Conservation (phyloP, 2,113 vertebrate species). For the Gallinago jamesoni region DNA sequence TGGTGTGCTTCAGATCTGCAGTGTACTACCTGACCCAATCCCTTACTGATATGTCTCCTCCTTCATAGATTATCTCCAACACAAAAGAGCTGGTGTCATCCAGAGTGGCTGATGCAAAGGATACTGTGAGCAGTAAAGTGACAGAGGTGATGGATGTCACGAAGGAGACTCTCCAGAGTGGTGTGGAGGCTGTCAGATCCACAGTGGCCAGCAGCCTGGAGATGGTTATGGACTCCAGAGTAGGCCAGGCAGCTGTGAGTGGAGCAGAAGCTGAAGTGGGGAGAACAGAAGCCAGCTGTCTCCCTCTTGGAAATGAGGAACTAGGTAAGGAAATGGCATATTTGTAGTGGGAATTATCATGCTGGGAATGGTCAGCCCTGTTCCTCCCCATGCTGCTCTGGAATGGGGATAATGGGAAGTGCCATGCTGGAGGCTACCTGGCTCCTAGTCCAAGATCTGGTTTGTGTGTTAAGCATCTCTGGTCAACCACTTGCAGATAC, state of each 20-base stretch:
- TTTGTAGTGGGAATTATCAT: accelerated
- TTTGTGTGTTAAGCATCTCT: not conserved
- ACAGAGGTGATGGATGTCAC: slow-evolving; percentile 15
- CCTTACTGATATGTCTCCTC: not conserved
- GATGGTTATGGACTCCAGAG: slow-evolving; percentile 48
- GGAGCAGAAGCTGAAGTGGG: slow-evolving; percentile 73
- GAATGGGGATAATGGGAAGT: not conserved
- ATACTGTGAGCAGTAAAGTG: slow-evolving; percentile 65
- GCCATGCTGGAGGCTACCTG: not conserved
- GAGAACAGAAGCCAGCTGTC: slow-evolving; percentile 74
- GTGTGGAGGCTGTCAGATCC: slow-evolving; percentile 76
- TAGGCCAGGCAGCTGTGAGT: slow-evolving; percentile 76
- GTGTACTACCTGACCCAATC: too few relatives aligned
- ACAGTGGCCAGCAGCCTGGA: slow-evolving; percentile 68
- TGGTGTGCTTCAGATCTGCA: not conserved
- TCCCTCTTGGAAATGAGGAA: slow-evolving; percentile 82
- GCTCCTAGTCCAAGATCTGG: not conserved
- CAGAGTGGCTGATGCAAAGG: slow-evolving; percentile 77
- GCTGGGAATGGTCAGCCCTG: not conserved
- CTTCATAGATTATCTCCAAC: slow-evolving; percentile 76
- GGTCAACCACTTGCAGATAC: not conserved
- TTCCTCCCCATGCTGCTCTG: not conserved
- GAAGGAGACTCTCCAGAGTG: slow-evolving; percentile 71
- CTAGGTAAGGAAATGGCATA: slow-evolving; percentile 73
- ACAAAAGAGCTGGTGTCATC: slow-evolving; percentile 72